Evolutionary conservation across 1,140 invertebrate species (phyloP), one percentile per base, ranked within the genome.

Genomic region (Zaprionus lachaisei): DNA sequence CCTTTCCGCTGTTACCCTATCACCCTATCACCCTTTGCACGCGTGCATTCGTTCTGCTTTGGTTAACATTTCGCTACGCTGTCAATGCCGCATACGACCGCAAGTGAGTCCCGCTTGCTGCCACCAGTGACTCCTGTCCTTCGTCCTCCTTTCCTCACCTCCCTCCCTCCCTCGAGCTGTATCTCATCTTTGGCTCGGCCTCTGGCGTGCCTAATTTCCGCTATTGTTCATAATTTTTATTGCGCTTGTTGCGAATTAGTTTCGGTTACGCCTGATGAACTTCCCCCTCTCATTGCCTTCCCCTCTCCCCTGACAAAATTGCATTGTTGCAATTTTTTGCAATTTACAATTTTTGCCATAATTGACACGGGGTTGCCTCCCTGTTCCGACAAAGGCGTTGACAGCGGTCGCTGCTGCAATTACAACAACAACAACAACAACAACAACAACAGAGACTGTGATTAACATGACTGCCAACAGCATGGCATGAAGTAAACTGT

Each of bases 171-270:
- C 20, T 38, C 20, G 24, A 56, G 37, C 69, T 22, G 12, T 63
- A 17, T 62, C 49, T 58, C n/a, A n/a, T n/a, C 12, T 55, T 17
- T 70, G 60, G 15, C 67, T 17, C 34, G n/a, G 54, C 63, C 67
- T 56, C 44, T 72, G 79, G 81, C 84, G 81, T 84, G 85, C 72
- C 77, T 90, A 90, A 90, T 90, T 91, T 90, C 73, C 79, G 76
- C 85, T 90, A 90, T 90, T 90, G 85, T 90, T 90, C 85, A 90
- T 90, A 90, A 90, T 92, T 92, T 92, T 92, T 92, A 92, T 92
- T 92, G 83, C 91, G 73, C 80, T 92, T 92, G 90, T 92, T 86
- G 78, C 91, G 74, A 91, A 92, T 92, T 92, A 92, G 90, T 92
- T 92, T 92, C 83, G 90, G 82, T 92, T 82, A 83, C 83, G 79